Evolutionary conservation across 2,113 vertebrate genomes (phyloP), one percentile per base, ranked within the genome.

Genomic region (Syngnathus typhle): DNA sequence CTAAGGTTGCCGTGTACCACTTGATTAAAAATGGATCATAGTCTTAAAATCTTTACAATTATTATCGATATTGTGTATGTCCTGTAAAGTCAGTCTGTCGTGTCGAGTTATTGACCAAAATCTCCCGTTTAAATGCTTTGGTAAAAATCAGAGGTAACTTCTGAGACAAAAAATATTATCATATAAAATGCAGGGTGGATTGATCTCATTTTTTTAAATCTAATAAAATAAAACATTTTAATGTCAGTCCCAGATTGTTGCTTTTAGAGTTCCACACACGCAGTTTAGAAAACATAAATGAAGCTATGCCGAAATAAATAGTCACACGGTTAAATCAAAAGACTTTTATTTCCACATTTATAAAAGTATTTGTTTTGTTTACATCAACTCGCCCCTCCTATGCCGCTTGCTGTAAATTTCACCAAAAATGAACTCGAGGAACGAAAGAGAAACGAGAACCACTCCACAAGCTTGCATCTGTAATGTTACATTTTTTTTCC

Each of bases 331-430:
- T 82, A 88, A 95, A 93, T 92, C 90, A 95, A 96, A 32, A 94
- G 93, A 93, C 93, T 92, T 96, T 96, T 95, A 95, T 96, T 97
- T 94, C 75, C 87, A 96, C 94, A 93, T 94, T 95, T 92, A 94
- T 93, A 96, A 97, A 95, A 94, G 90, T 90, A 89, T 87, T 89
- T 89, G 74, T 87, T 55, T 13, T 55, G 23, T 88, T 89, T 84
- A 89, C 88, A 88, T 85, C 82, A 90, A 90, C 84, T 83, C 75
- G 75, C 78, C 77, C 74, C 65, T 71, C 76, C 75, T 78, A 64
- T 78, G 76, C 73, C 67, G 9, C 77, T 74, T 79, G 71, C 55
- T 81, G 82, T 85, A 73, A 82, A 80, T 74, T 72, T 75, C 68
- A 76, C 46, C 54, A 66, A 61, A 36, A 66, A 62, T 60, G 7